Conservation (phyloP, 2,113 vertebrate species). For the Myotis lucifugus region DNA sequence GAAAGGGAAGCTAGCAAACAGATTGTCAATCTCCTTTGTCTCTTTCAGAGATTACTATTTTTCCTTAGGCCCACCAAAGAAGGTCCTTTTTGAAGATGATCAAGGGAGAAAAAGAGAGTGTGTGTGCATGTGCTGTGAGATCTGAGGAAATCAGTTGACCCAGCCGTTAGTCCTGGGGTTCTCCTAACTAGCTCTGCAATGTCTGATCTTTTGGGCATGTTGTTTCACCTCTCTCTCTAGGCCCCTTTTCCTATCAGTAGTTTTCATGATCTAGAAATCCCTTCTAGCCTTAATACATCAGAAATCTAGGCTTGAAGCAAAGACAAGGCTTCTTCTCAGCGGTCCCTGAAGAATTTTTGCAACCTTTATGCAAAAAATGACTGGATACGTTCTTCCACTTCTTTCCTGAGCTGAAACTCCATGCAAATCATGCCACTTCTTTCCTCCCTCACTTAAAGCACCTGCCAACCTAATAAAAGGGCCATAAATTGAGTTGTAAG, state of each 20-base stretch:
- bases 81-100: background rate
- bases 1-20: background rate
- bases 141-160: background rate
- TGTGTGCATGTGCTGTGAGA: background rate
- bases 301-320: background rate
- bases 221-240: background rate
- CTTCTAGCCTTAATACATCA: background rate
- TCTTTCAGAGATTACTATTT: background rate
- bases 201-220: background rate
- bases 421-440: background rate
- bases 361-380: constrained; percentile 31
- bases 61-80: background rate
- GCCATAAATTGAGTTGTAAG: constrained; percentile 42
- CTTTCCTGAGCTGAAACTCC: constrained; percentile 29
- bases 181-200: background rate
- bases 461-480: constrained; percentile 48
- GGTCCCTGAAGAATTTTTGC: background rate
- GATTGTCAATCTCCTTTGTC: background rate
- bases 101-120: background rate
- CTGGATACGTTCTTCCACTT: background rate
- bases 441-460: constrained; percentile 37
- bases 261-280: background rate
- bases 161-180: background rate
- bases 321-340: background rate
- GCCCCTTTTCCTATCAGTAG: background rate